Evolutionary conservation across 2,113 vertebrate species (phyloP), one percentile per base, ranked within the genome.

Genomic region (Columbina picui): DNA sequence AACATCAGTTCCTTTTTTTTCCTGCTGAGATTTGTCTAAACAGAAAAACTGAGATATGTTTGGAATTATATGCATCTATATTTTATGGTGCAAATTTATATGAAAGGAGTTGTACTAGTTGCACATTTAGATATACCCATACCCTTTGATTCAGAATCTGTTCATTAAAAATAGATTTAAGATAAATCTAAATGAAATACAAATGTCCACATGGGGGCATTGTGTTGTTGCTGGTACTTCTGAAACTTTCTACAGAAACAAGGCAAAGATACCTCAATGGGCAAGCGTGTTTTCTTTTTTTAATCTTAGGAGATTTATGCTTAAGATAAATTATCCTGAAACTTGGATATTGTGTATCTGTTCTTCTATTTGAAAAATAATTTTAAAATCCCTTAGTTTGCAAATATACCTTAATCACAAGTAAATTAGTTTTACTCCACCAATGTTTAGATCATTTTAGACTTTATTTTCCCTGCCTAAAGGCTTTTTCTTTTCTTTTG

Each of bases 171-270:
- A 53, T 43, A 50, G 21, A 47, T 84, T 36, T 60, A 50, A 85
- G 47, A 71, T 50, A 59, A 91, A 87, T 56, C 36, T 64, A 76
- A 85, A 43, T 82, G 5, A 64, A 94, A 83, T 64, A n/a, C 34
- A 38, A 88, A 41, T 95, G 93, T 85, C 93, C 94, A 96, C 94
- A 80, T 85, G 95, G 87, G 95, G 94, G 94, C 91, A 90, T 96
- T 96, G 64, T 93, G 47, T 80, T 91, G 91, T 92, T 91, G 68
- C 89, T 94, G 50, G 63, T 95, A 65, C 71, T 91, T 85, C 29
- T 65, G 78, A 91, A 94, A 85, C 61, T 79, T 94, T 55, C 29
- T 55, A 14, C n/a, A 50, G 74, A 39, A 25, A 82, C 32, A 85
- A 81, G 60, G 49, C 45, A 70, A 65, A 64, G 26, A 41, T 50